These are phyloP conservation scores for Mus musculus DNA, from an alignment of 2,113 vertebrate genomes.

Conservation along the genomic window DNA sequence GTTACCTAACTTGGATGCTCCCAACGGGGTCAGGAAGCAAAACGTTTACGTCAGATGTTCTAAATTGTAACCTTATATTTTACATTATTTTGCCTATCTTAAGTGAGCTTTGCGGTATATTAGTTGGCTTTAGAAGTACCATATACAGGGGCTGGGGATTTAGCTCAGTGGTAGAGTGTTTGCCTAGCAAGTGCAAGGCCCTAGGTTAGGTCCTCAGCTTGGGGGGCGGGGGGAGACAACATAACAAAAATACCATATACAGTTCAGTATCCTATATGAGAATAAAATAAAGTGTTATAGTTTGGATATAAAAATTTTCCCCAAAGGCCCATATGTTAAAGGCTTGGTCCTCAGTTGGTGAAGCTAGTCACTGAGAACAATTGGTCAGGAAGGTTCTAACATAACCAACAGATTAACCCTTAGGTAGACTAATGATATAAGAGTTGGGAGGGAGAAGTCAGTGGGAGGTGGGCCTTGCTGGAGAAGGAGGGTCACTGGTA, in stretches of 20 bases:
- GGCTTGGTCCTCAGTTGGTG: neutral
- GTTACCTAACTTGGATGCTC: neutral
- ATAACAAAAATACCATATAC: neutral
- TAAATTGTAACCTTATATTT: neutral
- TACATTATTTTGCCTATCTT: neutral
- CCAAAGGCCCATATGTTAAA: neutral
- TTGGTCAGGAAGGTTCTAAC: neutral
- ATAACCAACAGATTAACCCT: neutral
- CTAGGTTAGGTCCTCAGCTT: no score
- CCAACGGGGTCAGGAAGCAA: neutral
- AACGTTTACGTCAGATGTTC: constrained; percentile 12
- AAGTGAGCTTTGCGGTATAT: neutral
- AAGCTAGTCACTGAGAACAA: neutral
- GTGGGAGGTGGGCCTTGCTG: neutral
- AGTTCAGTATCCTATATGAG: constrained; percentile 70
- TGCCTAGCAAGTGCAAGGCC: no score
- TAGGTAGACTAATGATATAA: neutral
- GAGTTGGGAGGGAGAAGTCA: neutral
- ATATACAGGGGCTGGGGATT: no score
- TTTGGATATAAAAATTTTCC: neutral
- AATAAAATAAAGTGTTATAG: constrained; percentile 75
- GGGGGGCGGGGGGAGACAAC: no score
- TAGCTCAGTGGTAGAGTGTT: no score
- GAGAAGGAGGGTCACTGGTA: neutral
- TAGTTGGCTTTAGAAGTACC: constrained; percentile 32